phyloP scores from a whole-genome alignment of 2,888 invertebrate genomes.

The Luperina testacea region DNA sequence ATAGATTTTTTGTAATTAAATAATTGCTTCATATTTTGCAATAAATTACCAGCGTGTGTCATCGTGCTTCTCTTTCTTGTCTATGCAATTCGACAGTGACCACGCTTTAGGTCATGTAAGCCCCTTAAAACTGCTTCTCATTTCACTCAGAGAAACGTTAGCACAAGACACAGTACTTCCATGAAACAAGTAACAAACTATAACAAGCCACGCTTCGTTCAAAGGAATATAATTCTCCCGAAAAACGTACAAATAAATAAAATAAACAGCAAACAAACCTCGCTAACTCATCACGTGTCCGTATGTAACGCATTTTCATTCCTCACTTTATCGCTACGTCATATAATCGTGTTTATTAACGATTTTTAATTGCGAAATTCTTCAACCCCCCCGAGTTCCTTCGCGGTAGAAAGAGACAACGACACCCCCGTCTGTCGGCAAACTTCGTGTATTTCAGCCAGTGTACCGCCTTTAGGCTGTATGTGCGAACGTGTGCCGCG shows the following conservation, averaged over 20 bases:
- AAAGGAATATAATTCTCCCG: slow-evolving; percentile 22
- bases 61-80: too few relatives aligned
- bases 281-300: slow-evolving; percentile 32
- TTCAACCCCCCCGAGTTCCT: slow-evolving; percentile 67
- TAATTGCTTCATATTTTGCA: too few relatives aligned
- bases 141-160: background rate
- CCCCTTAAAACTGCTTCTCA: background rate
- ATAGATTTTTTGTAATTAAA: too few relatives aligned
- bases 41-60: too few relatives aligned
- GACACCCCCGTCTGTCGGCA: slow-evolving; percentile 58
- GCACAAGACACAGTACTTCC: slow-evolving; percentile 1
- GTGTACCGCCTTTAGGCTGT: slow-evolving; percentile 68
- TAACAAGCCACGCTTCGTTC: slow-evolving; percentile 17
- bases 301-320: slow-evolving; percentile 54
- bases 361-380: slow-evolving; percentile 77
- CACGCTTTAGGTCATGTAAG: too few relatives aligned
- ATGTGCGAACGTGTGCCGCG: slow-evolving; percentile 63
- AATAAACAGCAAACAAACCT: slow-evolving; percentile 12
- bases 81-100: too few relatives aligned
- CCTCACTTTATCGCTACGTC: slow-evolving; percentile 59
- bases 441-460: slow-evolving; percentile 69
- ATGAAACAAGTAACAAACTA: slow-evolving; percentile 23
- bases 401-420: slow-evolving; percentile 63
- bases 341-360: slow-evolving; percentile 74
- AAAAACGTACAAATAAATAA: slow-evolving; percentile 26